Evolutionary conservation across 1,140 invertebrate genomes (phyloP).

Genomic region (Brachionus sp.): DNA sequence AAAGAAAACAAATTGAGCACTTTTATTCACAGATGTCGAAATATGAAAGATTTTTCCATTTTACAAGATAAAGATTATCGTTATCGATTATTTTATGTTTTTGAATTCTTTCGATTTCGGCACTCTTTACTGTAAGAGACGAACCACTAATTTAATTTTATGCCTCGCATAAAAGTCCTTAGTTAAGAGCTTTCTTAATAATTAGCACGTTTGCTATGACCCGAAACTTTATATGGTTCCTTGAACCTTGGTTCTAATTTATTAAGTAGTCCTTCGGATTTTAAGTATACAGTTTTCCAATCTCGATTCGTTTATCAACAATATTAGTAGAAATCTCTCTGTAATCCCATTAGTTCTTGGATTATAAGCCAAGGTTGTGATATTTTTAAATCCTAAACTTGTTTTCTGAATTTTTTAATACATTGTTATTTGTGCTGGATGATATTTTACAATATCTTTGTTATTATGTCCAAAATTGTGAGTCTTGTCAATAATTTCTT

Average conservation of each 20-base stretch:
- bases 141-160: neutral
- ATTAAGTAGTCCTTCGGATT: neutral
- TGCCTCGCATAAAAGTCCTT: neutral
- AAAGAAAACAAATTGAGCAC: too few species aligned
- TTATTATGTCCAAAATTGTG: too few species aligned
- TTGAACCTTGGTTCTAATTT: slow-evolving; percentile 10
- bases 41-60: neutral
- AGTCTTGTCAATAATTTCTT: too few species aligned
- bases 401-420: neutral
- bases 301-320: neutral
- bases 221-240: slow-evolving; percentile 2
- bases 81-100: too few species aligned
- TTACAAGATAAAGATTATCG: neutral
- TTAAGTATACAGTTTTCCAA: neutral
- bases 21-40: too few species aligned
- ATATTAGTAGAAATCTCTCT: neutral
- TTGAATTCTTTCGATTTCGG: neutral
- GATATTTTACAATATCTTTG: too few species aligned
- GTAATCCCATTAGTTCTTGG: too few species aligned
- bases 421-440: neutral
- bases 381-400: neutral
- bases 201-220: neutral
- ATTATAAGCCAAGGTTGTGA: too few species aligned
- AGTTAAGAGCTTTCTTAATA: neutral
- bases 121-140: neutral